phyloP scores from a whole-genome alignment of 2,888 invertebrate species.

The Drosophila demipolita region DNA sequence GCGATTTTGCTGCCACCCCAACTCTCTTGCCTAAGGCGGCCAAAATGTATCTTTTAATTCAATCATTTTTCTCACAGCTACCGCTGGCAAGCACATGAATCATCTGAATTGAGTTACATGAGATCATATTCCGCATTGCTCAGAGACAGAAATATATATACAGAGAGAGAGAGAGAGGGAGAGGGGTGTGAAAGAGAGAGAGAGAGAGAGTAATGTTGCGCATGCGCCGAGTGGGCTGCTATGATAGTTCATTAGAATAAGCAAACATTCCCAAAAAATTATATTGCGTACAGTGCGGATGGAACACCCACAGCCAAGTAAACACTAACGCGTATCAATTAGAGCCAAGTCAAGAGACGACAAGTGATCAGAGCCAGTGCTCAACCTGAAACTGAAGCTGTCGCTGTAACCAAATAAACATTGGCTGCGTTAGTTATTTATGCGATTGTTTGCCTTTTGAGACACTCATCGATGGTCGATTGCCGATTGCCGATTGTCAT shows the following conservation, averaged over 20 bases:
- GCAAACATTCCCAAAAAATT: constrained; percentile 55
- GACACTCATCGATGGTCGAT: constrained; percentile 45
- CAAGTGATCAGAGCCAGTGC: constrained; percentile 44
- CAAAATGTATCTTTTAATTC: constrained; percentile 65
- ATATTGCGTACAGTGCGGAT: constrained; percentile 45
- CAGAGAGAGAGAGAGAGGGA: neutral
- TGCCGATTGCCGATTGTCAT: constrained; percentile 52
- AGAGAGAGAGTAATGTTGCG: constrained; percentile 17
- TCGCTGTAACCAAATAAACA: constrained; percentile 16
- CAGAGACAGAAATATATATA: constrained; percentile 17
- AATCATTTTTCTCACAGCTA: constrained; percentile 77
- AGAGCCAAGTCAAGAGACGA: constrained; percentile 58
- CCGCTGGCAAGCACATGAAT: constrained; percentile 50
- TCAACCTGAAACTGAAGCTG: neutral
- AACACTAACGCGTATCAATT: constrained; percentile 74
- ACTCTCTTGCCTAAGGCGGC: constrained; percentile 12
- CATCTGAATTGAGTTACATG: constrained; percentile 73
- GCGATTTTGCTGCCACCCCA: neutral
- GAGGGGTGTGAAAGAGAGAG: neutral
- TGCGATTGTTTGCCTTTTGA: constrained; percentile 65
- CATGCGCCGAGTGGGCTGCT: constrained; percentile 40
- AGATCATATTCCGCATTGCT: constrained; percentile 66
- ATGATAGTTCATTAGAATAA: constrained; percentile 70
- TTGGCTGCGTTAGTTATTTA: constrained; percentile 54
- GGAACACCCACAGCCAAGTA: constrained; percentile 76